A percentile compares a stretch with the other conserved stretches of the same genome.
These are phyloP conservation scores for Gallinago paraguaiae DNA, from an alignment of 2,113 vertebrate species.

Conservation along the genomic window DNA sequence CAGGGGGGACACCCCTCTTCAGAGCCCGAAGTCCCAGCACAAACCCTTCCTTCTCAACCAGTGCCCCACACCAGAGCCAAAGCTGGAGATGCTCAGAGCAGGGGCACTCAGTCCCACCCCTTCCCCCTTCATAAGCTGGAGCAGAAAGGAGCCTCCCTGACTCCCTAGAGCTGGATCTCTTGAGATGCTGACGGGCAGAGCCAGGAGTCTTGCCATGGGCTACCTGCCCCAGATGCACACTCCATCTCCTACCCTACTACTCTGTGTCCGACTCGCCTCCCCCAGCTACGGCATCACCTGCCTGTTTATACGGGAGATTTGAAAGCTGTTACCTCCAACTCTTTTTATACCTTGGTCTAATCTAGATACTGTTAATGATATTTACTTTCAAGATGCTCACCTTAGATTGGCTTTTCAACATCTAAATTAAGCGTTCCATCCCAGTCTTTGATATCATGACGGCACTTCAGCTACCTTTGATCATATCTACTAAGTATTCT, in stretches of 20 bases:
- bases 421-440: slow-evolving; percentile 72
- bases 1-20: background rate
- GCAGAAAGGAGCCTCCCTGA: background rate
- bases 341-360: slow-evolving; percentile 70
- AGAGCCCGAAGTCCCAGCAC: background rate
- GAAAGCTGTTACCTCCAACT: slow-evolving; percentile 68
- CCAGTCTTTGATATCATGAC: slow-evolving; percentile 71
- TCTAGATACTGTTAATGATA: slow-evolving; percentile 71
- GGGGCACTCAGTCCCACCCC: background rate
- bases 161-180: background rate
- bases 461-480: slow-evolving; percentile 70
- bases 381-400: slow-evolving; percentile 68
- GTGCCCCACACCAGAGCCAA: background rate
- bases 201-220: background rate
- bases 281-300: slow-evolving; percentile 53
- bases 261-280: slow-evolving; percentile 30
- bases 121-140: background rate
- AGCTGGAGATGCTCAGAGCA: background rate
- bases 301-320: slow-evolving; percentile 62
- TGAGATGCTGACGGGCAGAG: background rate
- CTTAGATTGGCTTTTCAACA: slow-evolving; percentile 73
- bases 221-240: background rate
- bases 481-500: slow-evolving; percentile 72
- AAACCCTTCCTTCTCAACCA: background rate
- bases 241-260: slow-evolving; percentile 14